phyloP scores from a whole-genome alignment of 2,113 vertebrate species.

The Amblyopsis rosae region DNA sequence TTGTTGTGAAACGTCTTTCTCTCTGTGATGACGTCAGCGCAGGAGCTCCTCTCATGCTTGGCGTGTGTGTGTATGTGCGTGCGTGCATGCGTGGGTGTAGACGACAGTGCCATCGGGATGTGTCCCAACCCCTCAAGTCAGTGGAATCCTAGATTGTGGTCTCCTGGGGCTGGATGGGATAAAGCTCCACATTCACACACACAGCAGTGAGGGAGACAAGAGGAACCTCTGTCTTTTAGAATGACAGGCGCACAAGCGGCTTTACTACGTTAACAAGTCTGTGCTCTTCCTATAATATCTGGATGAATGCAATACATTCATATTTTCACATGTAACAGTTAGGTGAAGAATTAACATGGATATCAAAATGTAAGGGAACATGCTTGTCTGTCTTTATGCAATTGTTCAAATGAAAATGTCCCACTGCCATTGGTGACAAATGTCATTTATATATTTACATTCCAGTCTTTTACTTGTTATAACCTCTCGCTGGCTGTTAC shows the following conservation, averaged over 20 bases:
- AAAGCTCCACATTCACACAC: background rate
- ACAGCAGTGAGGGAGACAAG: background rate
- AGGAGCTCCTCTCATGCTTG: background rate
- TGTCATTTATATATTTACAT: too few relatives aligned
- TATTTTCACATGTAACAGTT: too few relatives aligned
- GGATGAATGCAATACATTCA: too few relatives aligned
- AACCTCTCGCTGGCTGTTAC: background rate
- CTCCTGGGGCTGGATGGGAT: background rate
- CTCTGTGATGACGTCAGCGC: background rate
- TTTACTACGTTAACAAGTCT: too few relatives aligned
- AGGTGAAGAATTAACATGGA: too few relatives aligned
- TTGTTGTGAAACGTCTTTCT: background rate
- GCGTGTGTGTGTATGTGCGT: background rate
- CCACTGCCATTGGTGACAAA: too few relatives aligned
- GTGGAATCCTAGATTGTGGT: background rate
- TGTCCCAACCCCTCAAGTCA: background rate
- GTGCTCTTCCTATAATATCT: too few relatives aligned
- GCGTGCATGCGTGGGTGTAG: background rate
- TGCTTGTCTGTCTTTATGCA: too few relatives aligned
- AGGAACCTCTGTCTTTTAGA: background rate
- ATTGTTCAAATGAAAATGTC: too few relatives aligned
- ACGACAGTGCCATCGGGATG: background rate
- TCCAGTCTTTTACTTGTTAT: background rate
- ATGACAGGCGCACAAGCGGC: too few relatives aligned
- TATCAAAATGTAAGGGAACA: too few relatives aligned